Percentiles rank a stretch among this genome's conserved stretches.
Conservation (phyloP, 64 coral and sea anemone genomes). For the Exaiptasia diaphana region DNA sequence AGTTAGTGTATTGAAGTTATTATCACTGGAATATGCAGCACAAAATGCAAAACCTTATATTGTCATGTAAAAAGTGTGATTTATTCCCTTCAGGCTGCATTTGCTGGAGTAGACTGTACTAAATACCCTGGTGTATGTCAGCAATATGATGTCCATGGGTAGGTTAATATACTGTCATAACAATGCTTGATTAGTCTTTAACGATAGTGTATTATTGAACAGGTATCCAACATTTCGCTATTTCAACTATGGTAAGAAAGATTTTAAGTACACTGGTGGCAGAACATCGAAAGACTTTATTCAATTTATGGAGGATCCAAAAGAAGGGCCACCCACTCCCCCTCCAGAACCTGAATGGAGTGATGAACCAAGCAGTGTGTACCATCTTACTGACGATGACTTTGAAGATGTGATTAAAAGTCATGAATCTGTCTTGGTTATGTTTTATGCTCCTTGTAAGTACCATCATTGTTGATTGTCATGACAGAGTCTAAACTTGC, state of each 20-base stretch:
- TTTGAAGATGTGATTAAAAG: slow-evolving; percentile 68
- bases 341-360: slow-evolving; percentile 74
- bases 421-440: slow-evolving; percentile 78
- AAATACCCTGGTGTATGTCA: slow-evolving; percentile 53
- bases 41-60: too few relatives aligned
- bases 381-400: slow-evolving; percentile 60
- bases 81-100: slow-evolving; percentile 56
- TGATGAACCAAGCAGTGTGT: slow-evolving; percentile 62
- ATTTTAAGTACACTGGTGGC: slow-evolving; percentile 84
- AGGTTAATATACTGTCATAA: neutral
- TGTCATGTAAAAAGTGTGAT: too few relatives aligned
- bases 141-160: slow-evolving; percentile 69
- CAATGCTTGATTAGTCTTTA: neutral
- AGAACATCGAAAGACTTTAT: slow-evolving; percentile 92
- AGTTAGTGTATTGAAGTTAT: too few relatives aligned
- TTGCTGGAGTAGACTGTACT: slow-evolving; percentile 83
- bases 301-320: slow-evolving; percentile 86
- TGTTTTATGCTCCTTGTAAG: slow-evolving; percentile 96
- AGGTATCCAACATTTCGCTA: slow-evolving; percentile 92
- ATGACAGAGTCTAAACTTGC: neutral
- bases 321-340: slow-evolving; percentile 79
- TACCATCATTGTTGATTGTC: neutral
- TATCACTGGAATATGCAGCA: too few relatives aligned
- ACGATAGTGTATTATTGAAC: too few relatives aligned
- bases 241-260: slow-evolving; percentile 96